Evolutionary conservation across 2,797 vertebrate species (phyloP).

Genomic region (Erethizon dorsatum): DNA sequence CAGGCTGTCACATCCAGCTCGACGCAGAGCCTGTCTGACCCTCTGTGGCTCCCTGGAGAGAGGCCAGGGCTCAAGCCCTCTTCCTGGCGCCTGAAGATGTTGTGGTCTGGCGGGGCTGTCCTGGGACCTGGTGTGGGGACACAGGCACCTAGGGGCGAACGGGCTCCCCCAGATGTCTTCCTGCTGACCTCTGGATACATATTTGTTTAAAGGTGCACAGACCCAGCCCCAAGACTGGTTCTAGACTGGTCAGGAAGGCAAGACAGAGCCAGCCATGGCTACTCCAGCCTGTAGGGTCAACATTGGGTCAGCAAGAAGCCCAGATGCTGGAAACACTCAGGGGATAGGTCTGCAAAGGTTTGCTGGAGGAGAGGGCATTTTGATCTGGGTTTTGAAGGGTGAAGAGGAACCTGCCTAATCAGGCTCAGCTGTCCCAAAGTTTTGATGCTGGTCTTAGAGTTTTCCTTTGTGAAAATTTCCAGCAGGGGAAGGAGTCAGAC

Average conservation of each 20-base stretch:
- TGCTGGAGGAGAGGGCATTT: constrained; percentile 36
- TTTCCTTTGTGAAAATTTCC: constrained; percentile 17
- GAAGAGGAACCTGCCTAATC: constrained; percentile 27
- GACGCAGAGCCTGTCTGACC: background rate
- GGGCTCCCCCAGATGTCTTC: background rate
- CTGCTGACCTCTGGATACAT: background rate
- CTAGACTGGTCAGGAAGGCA: background rate
- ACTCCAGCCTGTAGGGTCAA: background rate
- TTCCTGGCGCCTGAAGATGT: background rate
- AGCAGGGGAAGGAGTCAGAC: background rate
- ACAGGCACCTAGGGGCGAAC: too few relatives aligned
- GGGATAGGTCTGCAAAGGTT: background rate
- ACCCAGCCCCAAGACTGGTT: background rate
- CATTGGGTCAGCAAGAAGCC: background rate
- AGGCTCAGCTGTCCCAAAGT: background rate
- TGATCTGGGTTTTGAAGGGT: background rate
- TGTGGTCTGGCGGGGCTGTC: background rate
- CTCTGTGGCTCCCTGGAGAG: background rate
- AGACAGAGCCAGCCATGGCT: background rate
- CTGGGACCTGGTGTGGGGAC: background rate
- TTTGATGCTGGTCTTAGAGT: background rate
- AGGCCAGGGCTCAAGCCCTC: background rate
- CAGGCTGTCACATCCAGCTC: background rate
- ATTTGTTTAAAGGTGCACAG: background rate
- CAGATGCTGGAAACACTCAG: background rate